Evolutionary conservation across 2,113 vertebrate genomes (phyloP), one percentile per base, ranked within the genome.

Genomic region (Phaetusa simplex): DNA sequence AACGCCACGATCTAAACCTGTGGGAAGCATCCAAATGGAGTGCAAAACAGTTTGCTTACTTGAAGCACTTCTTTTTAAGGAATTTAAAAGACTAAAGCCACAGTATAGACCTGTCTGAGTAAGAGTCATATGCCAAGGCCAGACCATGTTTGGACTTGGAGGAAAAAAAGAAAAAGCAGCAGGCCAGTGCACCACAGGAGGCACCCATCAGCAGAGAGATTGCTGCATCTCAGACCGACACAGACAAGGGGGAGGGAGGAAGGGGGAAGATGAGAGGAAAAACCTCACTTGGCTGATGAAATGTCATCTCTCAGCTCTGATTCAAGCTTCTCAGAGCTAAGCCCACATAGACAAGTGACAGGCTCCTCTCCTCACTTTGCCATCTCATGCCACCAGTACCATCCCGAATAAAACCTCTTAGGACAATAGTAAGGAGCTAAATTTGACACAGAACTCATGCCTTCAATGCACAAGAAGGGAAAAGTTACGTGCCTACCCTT

Each of bases 221-320:
- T 0, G 0, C 18, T 69, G 55, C n/a, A 52, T 36, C 36, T 84
- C 59, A 62, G 30, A 20, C 45, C n/a, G 52, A 26, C 0, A 0
- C 15, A 82, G 47, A 7, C 11, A 17, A 42, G 20, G 16, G 12
- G 23, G 17, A 38, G 30, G 23, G 9, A 77, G 11, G 8, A 32
- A 78, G 9, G 12, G 9, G 29, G 24, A 47, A 52, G 45, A 82
- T 1, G 6, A 55, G 30, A 85, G 40, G 34, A 61, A 81, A 73
- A 88, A 19, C 21, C 30, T 59, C 20, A 8, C 20, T 80, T 40
- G 19, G 32, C 40, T 73, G 55, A 47, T 65, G 29, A 88, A 59
- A 50, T 38, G 22, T 64, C n/a, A 55, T 18, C n/a, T 81, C 74
- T 74, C 30, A 34, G 24, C 36, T 83, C 47, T 16, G 17, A 53